A percentile compares a stretch with the other conserved stretches of the same genome.
These are phyloP conservation scores for Ditylenchus weischeri DNA, from an alignment of 2,888 invertebrate species.

Conservation along the genomic window DNA sequence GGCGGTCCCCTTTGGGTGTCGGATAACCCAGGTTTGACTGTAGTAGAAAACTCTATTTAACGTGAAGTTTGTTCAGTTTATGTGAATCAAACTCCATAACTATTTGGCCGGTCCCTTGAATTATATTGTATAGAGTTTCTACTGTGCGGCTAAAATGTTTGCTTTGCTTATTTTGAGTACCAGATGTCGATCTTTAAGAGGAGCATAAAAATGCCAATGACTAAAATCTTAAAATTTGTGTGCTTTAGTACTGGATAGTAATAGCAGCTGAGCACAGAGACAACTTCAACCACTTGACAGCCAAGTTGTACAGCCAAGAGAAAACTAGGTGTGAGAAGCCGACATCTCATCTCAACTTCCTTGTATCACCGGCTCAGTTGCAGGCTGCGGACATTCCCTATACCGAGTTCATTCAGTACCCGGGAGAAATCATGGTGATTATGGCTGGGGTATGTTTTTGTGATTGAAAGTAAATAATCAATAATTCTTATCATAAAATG, in stretches of 20 bases:
- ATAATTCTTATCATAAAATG: background rate
- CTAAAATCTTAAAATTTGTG: background rate
- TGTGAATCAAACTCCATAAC: no score
- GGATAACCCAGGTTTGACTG: no score
- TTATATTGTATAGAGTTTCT: no score
- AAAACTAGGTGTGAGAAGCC: background rate
- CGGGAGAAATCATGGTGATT: slow-evolving; percentile 2
- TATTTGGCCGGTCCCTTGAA: no score
- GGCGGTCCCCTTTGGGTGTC: no score
- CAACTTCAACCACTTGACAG: background rate
- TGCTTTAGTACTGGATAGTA: background rate
- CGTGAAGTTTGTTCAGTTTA: no score
- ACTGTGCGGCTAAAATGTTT: no score
- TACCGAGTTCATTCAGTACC: slow-evolving; percentile 1
- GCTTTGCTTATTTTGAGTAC: no score
- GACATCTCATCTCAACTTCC: background rate
- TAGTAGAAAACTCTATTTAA: no score
- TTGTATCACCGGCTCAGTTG: background rate
- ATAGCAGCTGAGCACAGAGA: slow-evolving; percentile 2
- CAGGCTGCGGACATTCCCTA: background rate
- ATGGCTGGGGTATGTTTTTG: background rate
- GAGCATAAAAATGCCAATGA: background rate
- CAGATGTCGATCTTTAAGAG: no score
- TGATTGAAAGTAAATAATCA: background rate
- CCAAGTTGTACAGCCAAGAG: background rate